Base-by-base conservation (phyloP, 2,113 vertebrate genomes). In the Haplochromis burtoni region DNA sequence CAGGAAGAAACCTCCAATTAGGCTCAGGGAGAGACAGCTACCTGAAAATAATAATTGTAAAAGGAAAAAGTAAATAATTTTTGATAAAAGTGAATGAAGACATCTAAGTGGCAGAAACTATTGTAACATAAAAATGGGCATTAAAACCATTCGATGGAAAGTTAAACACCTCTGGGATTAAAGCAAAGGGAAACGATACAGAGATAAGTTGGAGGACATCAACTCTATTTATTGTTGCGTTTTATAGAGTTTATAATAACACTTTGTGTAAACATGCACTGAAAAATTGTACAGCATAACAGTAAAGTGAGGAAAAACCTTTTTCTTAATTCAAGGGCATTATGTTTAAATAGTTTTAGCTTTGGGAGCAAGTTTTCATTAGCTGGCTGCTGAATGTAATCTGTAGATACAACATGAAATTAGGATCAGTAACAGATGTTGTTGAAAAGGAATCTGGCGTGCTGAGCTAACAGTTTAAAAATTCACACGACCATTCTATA, bases 51-150 rank as follows among this genome's bases (percentile, higher is more conserved):
- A 63, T 35, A 61, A 33, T 7, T 63, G 17, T 63, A 0, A 63
- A 0, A 35, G 59, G 1, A 71, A 71, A 71, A 26, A 10, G n/a
- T 42, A 0, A 42, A 16, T 24, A 10, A 10, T 0, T 42, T 71
- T 24, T 71, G n/a, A 26, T 71, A 26, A 45, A 73, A 73, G 16
- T 26, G 38, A 71, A 73, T 5, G 13, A 26, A 45, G 21, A 45
- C 21, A 26, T 42, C 24, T 26, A 73, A 45, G 14, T 45, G 38
- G 1, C 8, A 24, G 7, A 42, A 42, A 42, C 7, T 45, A 71
- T 4, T 26, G 7, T 16, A 26, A 42, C n/a, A 42, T 42, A 24
- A 42, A 71, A 71, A 71, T 12, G 40, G 35, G 7, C n/a, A 68
- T 6, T 10, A 14, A 42, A 73, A 29, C 3, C 17, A 17, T 11